These are phyloP conservation scores for Pterocles orientalis DNA, from an alignment of 2,113 vertebrate genomes.

Conservation along the genomic window DNA sequence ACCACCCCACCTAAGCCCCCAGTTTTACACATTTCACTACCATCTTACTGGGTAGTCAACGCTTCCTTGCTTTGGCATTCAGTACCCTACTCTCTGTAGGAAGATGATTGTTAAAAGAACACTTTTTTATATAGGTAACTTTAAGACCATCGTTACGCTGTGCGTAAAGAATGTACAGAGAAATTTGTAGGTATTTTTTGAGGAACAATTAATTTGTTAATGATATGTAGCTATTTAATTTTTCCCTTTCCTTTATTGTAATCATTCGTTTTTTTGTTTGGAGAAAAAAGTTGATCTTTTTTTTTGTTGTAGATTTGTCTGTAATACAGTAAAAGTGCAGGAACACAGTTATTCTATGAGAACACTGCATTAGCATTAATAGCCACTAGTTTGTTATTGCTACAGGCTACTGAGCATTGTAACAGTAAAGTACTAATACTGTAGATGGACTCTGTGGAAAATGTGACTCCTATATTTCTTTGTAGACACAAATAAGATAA, in stretches of 20 bases:
- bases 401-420: conserved; percentile 83
- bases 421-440: conserved; percentile 74
- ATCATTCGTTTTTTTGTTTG: conserved; percentile 87
- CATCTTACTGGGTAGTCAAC: conserved; percentile 81
- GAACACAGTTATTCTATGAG: conserved; percentile 94
- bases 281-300: conserved; percentile 99
- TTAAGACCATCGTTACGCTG: conserved; percentile 99
- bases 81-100: conserved; percentile 91
- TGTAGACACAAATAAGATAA: conserved; percentile 50
- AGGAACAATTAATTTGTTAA: conserved; percentile 99
- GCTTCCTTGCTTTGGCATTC: conserved; percentile 84
- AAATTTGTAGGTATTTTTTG: conserved; percentile 99
- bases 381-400: conserved; percentile 90
- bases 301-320: conserved; percentile 86
- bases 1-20: not conserved
- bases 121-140: conserved; percentile 98
- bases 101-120: conserved; percentile 86
- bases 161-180: conserved; percentile 99
- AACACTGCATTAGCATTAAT: conserved; percentile 86
- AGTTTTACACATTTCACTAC: conserved; percentile 83
- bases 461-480: conserved; percentile 66
- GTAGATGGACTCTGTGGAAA: conserved; percentile 75
- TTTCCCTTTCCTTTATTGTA: conserved; percentile 93
- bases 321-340: conserved; percentile 90
- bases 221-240: conserved; percentile 99